phyloP scores from a whole-genome alignment of 2,888 invertebrate species.

The Callyntrura sp. region DNA sequence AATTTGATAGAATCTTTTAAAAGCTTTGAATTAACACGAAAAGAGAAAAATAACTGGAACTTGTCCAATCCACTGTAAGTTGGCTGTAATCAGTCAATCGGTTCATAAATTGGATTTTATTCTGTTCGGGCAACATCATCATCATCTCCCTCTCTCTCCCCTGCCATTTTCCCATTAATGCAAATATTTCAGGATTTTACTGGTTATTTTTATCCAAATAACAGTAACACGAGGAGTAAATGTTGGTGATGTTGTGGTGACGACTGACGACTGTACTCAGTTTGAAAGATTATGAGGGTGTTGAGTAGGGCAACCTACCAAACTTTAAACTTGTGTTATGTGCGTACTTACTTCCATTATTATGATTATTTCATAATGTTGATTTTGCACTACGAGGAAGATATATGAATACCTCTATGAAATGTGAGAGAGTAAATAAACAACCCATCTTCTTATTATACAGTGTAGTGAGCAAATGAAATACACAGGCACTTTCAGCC shows the following conservation, averaged over 20 bases:
- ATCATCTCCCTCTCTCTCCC: neutral
- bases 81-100: slow-evolving; percentile 20
- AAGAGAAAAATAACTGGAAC: slow-evolving; percentile 25
- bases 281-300: neutral
- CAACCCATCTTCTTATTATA: neutral
- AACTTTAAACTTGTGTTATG: neutral
- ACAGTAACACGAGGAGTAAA: neutral
- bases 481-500: neutral
- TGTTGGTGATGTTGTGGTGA: neutral
- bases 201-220: neutral
- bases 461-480: neutral
- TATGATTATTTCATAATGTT: too few relatives aligned
- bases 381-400: neutral
- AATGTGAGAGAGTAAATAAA: neutral
- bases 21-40: neutral
- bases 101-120: neutral
- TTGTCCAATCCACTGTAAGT: neutral
- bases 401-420: neutral
- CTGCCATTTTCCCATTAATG: neutral
- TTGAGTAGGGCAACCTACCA: neutral
- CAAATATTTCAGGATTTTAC: slow-evolving; percentile 20
- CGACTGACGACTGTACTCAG: neutral
- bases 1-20: neutral
- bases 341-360: neutral
- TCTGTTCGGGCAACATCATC: neutral